phyloP scores from a whole-genome alignment of 2,888 invertebrate genomes.

The Kuschelorhynchus macadamiae region DNA sequence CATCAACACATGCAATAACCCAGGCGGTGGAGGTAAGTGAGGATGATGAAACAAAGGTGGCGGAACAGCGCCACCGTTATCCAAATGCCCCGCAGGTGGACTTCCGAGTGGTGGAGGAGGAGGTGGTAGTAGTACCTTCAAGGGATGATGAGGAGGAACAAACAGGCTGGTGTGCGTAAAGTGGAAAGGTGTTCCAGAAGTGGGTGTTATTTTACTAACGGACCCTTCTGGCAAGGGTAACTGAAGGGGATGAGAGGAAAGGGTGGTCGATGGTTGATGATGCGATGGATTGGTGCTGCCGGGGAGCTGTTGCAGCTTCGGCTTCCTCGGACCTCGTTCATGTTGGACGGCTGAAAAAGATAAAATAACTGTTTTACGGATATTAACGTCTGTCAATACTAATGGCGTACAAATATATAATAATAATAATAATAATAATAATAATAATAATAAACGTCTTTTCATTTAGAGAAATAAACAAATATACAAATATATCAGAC shows the following conservation, averaged over 20 bases:
- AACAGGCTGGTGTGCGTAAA: conserved; percentile 63
- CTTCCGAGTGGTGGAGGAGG: conserved; percentile 67
- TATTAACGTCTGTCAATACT: too few relatives aligned
- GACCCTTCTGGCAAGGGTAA: conserved; percentile 66
- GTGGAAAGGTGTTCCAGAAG: conserved; percentile 55
- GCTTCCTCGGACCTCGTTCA: conserved; percentile 95
- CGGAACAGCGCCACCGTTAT: conserved; percentile 53
- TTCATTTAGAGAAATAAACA: too few relatives aligned
- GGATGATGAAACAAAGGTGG: conserved; percentile 69
- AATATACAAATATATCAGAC: too few relatives aligned
- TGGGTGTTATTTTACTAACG: conserved; percentile 61
- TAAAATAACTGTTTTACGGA: not conserved
- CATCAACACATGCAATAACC: conserved; percentile 86
- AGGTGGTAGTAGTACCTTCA: conserved; percentile 64
- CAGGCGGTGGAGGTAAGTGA: conserved; percentile 75
- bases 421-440: too few relatives aligned
- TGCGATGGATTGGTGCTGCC: conserved; percentile 51
- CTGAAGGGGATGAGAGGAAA: conserved; percentile 58
- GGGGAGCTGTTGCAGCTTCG: conserved; percentile 77
- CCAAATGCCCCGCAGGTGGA: conserved; percentile 58
- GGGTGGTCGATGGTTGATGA: conserved; percentile 52
- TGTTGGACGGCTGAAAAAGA: conserved; percentile 90
- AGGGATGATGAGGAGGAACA: conserved; percentile 62
- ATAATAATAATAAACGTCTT: too few relatives aligned
- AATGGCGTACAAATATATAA: too few relatives aligned